These are phyloP conservation scores for Biston stratarius DNA, from an alignment of 2,888 invertebrate genomes.

Conservation along the genomic window DNA sequence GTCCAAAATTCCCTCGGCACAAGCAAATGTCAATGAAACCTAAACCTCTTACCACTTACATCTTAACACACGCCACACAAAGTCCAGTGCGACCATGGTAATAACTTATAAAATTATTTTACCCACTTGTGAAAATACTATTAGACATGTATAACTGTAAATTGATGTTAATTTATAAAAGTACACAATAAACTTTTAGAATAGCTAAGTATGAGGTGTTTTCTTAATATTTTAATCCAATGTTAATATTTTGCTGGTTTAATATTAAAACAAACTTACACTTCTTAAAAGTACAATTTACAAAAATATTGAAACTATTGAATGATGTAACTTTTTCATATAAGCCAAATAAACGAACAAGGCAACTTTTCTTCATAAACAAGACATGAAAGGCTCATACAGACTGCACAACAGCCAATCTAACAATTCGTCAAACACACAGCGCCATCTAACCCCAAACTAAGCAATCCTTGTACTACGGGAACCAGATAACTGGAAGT, in stretches of 20 bases:
- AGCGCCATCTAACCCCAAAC: too few relatives aligned
- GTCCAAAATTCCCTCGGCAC: constrained; percentile 91
- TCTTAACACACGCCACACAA: constrained; percentile 91
- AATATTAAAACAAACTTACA: too few relatives aligned
- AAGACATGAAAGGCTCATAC: too few relatives aligned
- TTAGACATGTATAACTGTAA: constrained; percentile 11
- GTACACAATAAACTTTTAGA: constrained; percentile 11
- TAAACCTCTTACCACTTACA: constrained; percentile 90
- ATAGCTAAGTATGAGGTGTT: background rate
- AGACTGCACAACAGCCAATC: too few relatives aligned
- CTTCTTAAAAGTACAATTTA: too few relatives aligned
- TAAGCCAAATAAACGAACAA: too few relatives aligned
- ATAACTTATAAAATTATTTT: background rate
- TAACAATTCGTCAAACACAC: too few relatives aligned
- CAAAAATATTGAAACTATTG: too few relatives aligned
- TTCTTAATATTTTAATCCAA: background rate
- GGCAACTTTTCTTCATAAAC: too few relatives aligned
- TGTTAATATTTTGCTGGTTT: background rate
- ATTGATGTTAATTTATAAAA: constrained; percentile 1
- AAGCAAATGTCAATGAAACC: constrained; percentile 92
- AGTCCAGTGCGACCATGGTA: constrained; percentile 79
- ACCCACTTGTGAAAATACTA: background rate
- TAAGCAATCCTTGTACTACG: too few relatives aligned
- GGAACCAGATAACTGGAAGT: too few relatives aligned
- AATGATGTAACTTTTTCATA: too few relatives aligned